Evolutionary conservation across 1,140 invertebrate species (phyloP).

Genomic region (Neodiprion virginianus): DNA sequence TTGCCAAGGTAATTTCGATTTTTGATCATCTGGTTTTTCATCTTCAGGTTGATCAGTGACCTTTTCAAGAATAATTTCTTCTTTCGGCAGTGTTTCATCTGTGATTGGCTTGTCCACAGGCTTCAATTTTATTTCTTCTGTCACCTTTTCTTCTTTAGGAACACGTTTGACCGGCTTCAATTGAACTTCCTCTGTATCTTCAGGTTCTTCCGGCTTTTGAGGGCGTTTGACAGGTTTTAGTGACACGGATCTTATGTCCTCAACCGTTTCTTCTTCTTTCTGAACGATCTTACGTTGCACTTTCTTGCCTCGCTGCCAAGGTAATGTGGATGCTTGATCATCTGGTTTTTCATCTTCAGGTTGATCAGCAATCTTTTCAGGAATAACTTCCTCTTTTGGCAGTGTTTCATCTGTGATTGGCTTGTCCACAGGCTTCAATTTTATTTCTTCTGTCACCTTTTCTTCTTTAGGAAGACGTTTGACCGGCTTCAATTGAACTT

Average conservation of each 20-base stretch:
- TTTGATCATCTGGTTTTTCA: slow-evolving; percentile 49
- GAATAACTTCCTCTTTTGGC: too few species aligned
- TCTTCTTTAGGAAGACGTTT: slow-evolving; percentile 26
- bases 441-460: slow-evolving; percentile 28
- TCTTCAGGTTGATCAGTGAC: slow-evolving; percentile 35
- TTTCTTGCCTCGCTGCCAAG: slow-evolving; percentile 33
- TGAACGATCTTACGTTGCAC: slow-evolving; percentile 45
- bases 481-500: slow-evolving; percentile 52
- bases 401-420: slow-evolving; percentile 23
- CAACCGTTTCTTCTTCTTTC: slow-evolving; percentile 39
- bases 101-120: slow-evolving; percentile 38
- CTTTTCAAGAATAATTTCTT: slow-evolving; percentile 39
- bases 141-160: slow-evolving; percentile 30
- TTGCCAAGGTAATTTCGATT: slow-evolving; percentile 29
- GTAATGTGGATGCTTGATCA: slow-evolving; percentile 39
- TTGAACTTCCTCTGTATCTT: slow-evolving; percentile 46
- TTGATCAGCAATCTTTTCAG: too few species aligned
- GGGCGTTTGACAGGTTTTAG: slow-evolving; percentile 49
- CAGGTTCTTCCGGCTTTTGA: slow-evolving; percentile 25
- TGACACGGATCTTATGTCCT: slow-evolving; percentile 42
- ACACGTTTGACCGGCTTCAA: slow-evolving; percentile 46
- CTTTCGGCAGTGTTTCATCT: slow-evolving; percentile 15
- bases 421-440: slow-evolving; percentile 37
- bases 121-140: slow-evolving; percentile 42
- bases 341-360: slow-evolving; percentile 27